Evolutionary conservation across 2,113 vertebrate species (phyloP).

Genomic region (Sceloporus undulatus): DNA sequence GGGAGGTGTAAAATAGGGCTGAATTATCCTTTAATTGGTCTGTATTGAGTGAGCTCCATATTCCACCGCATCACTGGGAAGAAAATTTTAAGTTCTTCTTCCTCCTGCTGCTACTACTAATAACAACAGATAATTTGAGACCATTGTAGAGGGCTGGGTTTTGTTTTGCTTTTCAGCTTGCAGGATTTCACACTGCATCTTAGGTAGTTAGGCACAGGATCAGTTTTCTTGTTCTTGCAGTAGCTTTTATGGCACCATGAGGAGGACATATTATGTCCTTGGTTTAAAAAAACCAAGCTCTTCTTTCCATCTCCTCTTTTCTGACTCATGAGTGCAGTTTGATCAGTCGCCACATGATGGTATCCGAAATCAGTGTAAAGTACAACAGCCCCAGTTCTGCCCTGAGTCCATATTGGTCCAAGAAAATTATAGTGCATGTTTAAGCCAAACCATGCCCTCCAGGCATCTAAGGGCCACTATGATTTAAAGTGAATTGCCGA

Average conservation of each 20-base stretch:
- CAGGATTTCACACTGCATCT: too few relatives aligned
- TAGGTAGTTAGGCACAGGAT: neutral
- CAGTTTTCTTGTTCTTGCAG: neutral
- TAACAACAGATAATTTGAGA: too few relatives aligned
- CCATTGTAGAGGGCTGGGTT: too few relatives aligned
- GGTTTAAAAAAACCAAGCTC: neutral
- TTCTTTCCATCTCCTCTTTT: neutral
- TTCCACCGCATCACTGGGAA: too few relatives aligned
- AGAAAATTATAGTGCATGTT: neutral
- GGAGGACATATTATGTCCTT: neutral
- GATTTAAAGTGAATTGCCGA: too few relatives aligned
- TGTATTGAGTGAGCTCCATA: neutral
- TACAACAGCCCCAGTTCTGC: neutral
- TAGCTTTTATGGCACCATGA: neutral
- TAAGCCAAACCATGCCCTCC: neutral
- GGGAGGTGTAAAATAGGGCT: neutral
- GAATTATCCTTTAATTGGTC: neutral
- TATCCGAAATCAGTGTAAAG: neutral
- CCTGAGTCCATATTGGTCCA: neutral
- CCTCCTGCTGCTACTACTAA: neutral
- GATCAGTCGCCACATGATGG: conserved; percentile 17
- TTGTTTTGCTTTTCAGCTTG: too few relatives aligned
- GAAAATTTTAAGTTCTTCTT: neutral
- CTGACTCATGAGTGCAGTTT: neutral
- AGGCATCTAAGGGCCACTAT: too few relatives aligned